These are phyloP conservation scores for Cotesia chilonis DNA, from an alignment of 1,140 invertebrate genomes.

Conservation along the genomic window DNA sequence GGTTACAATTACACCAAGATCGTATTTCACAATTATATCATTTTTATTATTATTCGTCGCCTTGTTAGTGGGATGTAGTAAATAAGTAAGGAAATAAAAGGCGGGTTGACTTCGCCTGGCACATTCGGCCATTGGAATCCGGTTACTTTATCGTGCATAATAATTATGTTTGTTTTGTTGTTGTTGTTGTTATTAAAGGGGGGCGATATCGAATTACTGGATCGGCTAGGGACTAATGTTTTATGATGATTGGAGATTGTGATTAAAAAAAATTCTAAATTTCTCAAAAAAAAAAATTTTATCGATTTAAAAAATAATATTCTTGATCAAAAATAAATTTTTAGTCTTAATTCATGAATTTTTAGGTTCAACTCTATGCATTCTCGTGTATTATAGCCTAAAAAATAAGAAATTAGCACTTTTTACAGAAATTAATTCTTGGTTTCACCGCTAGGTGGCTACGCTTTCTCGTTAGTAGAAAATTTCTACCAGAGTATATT, in stretches of 20 bases:
- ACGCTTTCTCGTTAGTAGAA: too few species aligned
- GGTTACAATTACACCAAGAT: slow-evolving; percentile 55
- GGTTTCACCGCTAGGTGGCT: too few species aligned
- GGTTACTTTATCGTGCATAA: slow-evolving; percentile 43
- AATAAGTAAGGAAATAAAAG: slow-evolving; percentile 15
- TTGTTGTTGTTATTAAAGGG: slow-evolving; percentile 20
- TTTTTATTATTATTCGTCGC: slow-evolving; percentile 45
- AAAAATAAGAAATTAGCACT: too few species aligned
- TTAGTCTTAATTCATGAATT: too few species aligned
- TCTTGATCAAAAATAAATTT: too few species aligned
- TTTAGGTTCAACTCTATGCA: too few species aligned
- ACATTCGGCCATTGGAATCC: slow-evolving; percentile 38
- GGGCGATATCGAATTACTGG: slow-evolving; percentile 1
- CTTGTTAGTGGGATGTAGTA: slow-evolving; percentile 10
- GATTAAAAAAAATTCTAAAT: background rate
- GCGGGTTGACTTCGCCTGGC: slow-evolving; percentile 12
- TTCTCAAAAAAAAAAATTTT: background rate
- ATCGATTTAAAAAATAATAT: too few species aligned
- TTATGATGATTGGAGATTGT: background rate
- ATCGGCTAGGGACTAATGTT: too few species aligned
- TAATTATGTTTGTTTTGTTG: slow-evolving; percentile 30
- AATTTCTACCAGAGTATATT: too few species aligned
- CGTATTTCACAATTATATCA: slow-evolving; percentile 60
- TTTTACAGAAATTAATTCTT: too few species aligned
- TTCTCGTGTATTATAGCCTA: too few species aligned